These are phyloP conservation scores for Actinia tenebrosa DNA, from an alignment of 64 coral and sea anemone genomes.

Conservation along the genomic window DNA sequence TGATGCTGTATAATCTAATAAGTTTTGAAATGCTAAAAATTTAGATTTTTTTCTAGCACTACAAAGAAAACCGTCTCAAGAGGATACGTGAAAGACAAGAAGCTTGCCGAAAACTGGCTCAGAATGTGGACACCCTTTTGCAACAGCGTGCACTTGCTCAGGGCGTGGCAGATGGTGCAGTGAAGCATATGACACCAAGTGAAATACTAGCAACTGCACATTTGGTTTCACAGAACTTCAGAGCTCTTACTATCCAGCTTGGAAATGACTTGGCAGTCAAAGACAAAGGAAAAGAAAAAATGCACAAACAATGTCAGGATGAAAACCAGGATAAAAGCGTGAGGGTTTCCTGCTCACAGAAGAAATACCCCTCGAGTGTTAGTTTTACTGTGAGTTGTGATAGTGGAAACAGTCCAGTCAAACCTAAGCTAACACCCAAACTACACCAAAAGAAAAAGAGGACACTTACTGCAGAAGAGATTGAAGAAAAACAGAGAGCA, in stretches of 20 bases:
- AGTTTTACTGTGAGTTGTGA: slow-evolving; percentile 44
- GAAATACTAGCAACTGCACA: slow-evolving; percentile 46
- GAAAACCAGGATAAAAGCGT: neutral
- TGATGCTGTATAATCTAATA: too few relatives aligned
- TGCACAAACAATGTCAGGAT: neutral
- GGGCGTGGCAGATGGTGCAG: neutral
- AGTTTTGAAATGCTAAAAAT: neutral
- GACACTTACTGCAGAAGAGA: slow-evolving; percentile 30
- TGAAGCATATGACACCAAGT: slow-evolving; percentile 23
- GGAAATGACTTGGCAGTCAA: slow-evolving; percentile 47
- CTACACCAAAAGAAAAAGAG: neutral
- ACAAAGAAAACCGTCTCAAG: slow-evolving; percentile 34
- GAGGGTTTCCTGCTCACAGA: neutral
- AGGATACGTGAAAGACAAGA: slow-evolving; percentile 70
- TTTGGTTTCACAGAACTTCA: slow-evolving; percentile 45
- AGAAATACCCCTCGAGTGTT: slow-evolving; percentile 20
- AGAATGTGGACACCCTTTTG: slow-evolving; percentile 54
- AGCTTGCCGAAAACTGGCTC: slow-evolving; percentile 53
- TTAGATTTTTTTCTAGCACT: slow-evolving; percentile 31
- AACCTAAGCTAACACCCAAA: neutral
- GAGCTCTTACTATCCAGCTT: slow-evolving; percentile 36
- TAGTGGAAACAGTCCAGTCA: neutral
- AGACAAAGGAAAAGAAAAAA: slow-evolving; percentile 27
- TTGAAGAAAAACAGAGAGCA: slow-evolving; percentile 58
- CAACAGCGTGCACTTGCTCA: slow-evolving; percentile 44